Evolutionary conservation across 37 sponge, comb jelly and placozoan species (phyloP).

Genomic region (Haliclona indistincta): DNA sequence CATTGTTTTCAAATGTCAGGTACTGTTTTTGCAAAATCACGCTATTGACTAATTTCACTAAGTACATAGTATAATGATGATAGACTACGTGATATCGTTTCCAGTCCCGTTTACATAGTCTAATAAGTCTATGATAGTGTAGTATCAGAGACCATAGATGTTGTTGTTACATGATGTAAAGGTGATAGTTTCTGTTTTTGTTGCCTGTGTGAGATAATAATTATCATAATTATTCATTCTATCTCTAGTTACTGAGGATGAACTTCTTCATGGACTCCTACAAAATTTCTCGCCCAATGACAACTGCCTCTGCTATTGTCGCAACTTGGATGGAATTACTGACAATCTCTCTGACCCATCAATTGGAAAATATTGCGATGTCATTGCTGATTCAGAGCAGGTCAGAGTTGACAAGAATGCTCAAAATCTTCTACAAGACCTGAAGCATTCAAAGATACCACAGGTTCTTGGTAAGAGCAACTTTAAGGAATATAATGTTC

Average conservation of each 20-base stretch:
- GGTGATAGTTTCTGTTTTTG: too few species aligned
- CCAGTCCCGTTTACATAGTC: neutral
- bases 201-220: neutral
- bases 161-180: neutral
- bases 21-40: too few species aligned
- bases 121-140: neutral
- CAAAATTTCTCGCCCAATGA: conserved; percentile 41
- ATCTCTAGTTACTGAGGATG: conserved; percentile 67
- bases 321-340: conserved; percentile 23
- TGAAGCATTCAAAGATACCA: conserved; percentile 57
- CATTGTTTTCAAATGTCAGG: conserved; percentile 46
- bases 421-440: conserved; percentile 27
- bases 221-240: neutral
- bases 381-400: conserved; percentile 8
- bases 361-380: conserved; percentile 38
- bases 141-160: neutral
- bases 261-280: conserved; percentile 69
- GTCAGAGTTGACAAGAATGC: conserved; percentile 33
- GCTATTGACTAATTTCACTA: too few species aligned
- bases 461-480: conserved; percentile 6
- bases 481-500: conserved; percentile 23
- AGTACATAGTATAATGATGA: neutral
- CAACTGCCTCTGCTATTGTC: conserved; percentile 56
- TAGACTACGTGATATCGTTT: neutral
- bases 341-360: conserved; percentile 20